Evolutionary conservation across 2,113 vertebrate genomes (phyloP).

Genomic region (Epinephelus cyanopodus): DNA sequence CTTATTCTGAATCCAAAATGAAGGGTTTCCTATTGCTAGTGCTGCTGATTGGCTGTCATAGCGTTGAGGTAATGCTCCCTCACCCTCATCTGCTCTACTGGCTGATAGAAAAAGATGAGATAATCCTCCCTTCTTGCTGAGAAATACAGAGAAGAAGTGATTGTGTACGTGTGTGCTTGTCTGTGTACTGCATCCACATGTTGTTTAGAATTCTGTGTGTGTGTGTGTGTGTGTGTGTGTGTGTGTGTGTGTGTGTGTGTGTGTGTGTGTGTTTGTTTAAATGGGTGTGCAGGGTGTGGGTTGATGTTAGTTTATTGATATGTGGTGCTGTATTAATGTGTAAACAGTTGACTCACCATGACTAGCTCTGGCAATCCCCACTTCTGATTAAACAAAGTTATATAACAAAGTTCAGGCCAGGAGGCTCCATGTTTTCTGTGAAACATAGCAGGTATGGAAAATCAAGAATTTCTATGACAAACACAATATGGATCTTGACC

Average conservation of each 20-base stretch:
- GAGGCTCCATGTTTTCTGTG: neutral
- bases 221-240: neutral
- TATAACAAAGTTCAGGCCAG: slow-evolving; percentile 36
- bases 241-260: neutral
- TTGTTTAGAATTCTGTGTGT: neutral
- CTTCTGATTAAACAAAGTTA: slow-evolving; percentile 50
- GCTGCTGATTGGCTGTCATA: slow-evolving; percentile 43
- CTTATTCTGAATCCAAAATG: slow-evolving; percentile 27
- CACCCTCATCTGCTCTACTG: slow-evolving; percentile 35
- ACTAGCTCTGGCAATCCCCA: slow-evolving; percentile 4
- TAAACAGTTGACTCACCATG: slow-evolving; percentile 48
- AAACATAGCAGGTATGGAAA: slow-evolving; percentile 55
- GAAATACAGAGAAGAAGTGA: slow-evolving; percentile 31
- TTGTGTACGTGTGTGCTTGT: slow-evolving; percentile 27
- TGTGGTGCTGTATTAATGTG: slow-evolving; percentile 44
- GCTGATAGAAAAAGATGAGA: slow-evolving; percentile 52
- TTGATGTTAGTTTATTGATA: slow-evolving; percentile 43
- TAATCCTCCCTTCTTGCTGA: slow-evolving; percentile 46
- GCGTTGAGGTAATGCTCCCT: slow-evolving; percentile 62
- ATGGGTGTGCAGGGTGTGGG: slow-evolving; percentile 15
- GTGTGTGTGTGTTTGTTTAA: slow-evolving; percentile 10
- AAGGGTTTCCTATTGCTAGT: slow-evolving; percentile 28
- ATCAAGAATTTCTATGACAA: slow-evolving; percentile 32
- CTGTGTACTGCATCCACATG: slow-evolving; percentile 14
- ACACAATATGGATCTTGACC: slow-evolving; percentile 18